Percentiles rank a stretch among this genome's conserved stretches.
Evolutionary conservation across 2,888 invertebrate genomes (phyloP).

Genomic region (Erynnis tages): DNA sequence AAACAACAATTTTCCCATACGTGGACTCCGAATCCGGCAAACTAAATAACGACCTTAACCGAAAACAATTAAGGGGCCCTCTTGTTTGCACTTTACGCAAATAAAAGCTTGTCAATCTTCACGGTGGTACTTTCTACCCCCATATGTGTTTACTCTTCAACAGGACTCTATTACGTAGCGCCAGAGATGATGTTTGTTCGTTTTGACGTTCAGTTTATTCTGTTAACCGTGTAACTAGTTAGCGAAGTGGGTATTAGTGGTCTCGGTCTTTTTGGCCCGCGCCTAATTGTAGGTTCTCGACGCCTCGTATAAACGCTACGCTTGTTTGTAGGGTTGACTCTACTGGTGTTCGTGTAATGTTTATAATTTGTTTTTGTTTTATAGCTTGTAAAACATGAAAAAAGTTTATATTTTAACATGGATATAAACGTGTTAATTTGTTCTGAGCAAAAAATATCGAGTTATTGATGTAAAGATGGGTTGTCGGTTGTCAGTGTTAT

Average conservation of each 20-base stretch:
- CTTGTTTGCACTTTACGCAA: constrained; percentile 20
- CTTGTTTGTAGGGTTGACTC: constrained; percentile 57
- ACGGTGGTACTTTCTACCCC: constrained; percentile 53
- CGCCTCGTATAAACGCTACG: constrained; percentile 63
- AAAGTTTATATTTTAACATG: too few species aligned
- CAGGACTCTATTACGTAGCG: constrained; percentile 30
- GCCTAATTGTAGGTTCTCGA: constrained; percentile 79
- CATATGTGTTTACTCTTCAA: constrained; percentile 36
- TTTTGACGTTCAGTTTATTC: constrained; percentile 33
- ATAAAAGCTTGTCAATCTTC: constrained; percentile 41
- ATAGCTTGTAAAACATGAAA: too few species aligned
- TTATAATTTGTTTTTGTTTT: too few species aligned
- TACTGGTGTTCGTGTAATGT: not conserved
- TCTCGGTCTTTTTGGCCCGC: constrained; percentile 61
- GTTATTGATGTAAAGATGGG: too few species aligned
- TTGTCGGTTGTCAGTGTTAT: too few species aligned
- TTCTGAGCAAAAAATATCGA: too few species aligned
- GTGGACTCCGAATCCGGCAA: not conserved
- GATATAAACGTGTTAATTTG: too few species aligned
- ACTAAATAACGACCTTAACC: not conserved
- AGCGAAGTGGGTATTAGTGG: constrained; percentile 71
- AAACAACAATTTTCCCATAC: constrained; percentile 59
- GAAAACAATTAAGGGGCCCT: not conserved
- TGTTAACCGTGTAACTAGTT: constrained; percentile 60
- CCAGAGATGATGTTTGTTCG: constrained; percentile 41